Conservation (phyloP, 53 echinoderm and acorn worm species). For the Holothuria leucospilota region DNA sequence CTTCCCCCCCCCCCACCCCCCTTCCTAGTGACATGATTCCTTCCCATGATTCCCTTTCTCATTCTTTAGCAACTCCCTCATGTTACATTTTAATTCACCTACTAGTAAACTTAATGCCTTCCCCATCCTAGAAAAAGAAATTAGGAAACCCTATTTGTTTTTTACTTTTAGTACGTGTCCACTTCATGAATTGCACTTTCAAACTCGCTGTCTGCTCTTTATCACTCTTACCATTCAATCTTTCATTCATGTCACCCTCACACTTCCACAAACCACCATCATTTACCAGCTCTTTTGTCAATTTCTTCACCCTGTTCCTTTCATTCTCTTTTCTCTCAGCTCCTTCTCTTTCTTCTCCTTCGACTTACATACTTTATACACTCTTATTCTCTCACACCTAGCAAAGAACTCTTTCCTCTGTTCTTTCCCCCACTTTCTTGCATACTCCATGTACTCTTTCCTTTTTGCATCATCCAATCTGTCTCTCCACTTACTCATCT, state of each 20-base stretch:
- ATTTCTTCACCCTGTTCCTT: conserved; percentile 45
- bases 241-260: conserved; percentile 37
- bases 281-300: conserved; percentile 3
- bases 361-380: conserved; percentile 9
- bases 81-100: not conserved
- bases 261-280: conserved; percentile 43
- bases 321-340: conserved; percentile 5
- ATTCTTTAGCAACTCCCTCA: not conserved
- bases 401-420: conserved; percentile 29
- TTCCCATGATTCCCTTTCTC: not conserved
- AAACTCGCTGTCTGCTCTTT: conserved; percentile 6
- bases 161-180: too few species aligned
- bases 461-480: not conserved
- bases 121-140: not conserved
- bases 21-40: conserved; percentile 30
- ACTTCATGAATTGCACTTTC: not conserved
- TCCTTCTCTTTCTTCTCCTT: conserved; percentile 35
- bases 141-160: too few species aligned
- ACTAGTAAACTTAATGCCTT: too few species aligned
- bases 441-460: conserved; percentile 42
- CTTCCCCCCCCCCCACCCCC: too few species aligned
- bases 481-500: conserved; percentile 56
- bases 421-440: conserved; percentile 12
- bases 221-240: not conserved
- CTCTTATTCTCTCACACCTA: conserved; percentile 26